These are phyloP conservation scores for Rhineura floridana DNA, from an alignment of 2,113 vertebrate genomes.

Conservation along the genomic window DNA sequence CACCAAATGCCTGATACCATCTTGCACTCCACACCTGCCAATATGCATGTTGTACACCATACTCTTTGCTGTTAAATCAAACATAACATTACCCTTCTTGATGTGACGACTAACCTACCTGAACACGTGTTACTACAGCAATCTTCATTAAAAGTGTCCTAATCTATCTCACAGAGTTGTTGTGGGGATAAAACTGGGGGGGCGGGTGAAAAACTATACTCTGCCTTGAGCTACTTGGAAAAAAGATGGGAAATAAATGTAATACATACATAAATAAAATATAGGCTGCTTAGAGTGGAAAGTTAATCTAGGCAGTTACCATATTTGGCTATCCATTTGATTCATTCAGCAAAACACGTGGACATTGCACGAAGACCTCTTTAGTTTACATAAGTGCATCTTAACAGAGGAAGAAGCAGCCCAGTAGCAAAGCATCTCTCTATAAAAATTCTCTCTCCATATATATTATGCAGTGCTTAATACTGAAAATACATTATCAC, in stretches of 20 bases:
- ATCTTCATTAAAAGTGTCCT: background rate
- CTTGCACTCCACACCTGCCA: background rate
- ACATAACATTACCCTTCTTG: background rate
- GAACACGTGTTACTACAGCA: background rate
- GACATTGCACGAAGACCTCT: background rate
- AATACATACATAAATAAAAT: background rate
- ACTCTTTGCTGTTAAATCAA: background rate
- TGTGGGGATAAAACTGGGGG: background rate
- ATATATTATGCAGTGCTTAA: background rate
- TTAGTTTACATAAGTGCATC: background rate
- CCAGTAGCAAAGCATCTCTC: conserved; percentile 36
- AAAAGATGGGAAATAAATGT: background rate
- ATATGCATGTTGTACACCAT: background rate
- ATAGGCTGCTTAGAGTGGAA: background rate
- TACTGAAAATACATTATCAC: background rate
- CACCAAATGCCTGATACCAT: background rate
- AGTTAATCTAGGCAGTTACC: background rate
- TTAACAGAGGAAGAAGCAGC: background rate
- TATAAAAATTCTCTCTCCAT: background rate
- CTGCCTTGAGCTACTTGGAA: background rate
- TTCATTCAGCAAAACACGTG: background rate
- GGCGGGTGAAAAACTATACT: background rate
- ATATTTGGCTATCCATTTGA: background rate
- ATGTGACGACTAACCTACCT: background rate
- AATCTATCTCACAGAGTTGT: background rate